These are phyloP conservation scores for Actenoides lindsayi DNA, from an alignment of 2,113 vertebrate genomes.

Conservation along the genomic window DNA sequence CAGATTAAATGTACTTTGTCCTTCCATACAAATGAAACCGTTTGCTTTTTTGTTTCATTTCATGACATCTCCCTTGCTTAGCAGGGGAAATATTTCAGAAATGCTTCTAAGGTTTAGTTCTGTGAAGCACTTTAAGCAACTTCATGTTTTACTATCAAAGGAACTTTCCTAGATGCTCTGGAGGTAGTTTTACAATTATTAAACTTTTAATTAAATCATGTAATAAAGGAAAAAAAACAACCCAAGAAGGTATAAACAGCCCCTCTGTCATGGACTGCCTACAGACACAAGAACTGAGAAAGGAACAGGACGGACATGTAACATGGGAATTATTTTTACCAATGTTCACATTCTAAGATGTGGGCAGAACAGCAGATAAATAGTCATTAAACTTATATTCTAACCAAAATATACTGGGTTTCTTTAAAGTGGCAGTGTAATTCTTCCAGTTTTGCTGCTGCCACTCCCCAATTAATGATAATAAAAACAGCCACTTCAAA, in stretches of 20 bases:
- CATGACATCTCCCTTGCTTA: background rate
- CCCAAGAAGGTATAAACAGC: background rate
- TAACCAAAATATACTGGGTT: background rate
- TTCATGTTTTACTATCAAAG: background rate
- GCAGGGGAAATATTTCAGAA: constrained; percentile 33
- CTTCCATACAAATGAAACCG: constrained; percentile 46
- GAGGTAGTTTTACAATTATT: constrained; percentile 15
- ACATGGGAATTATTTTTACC: background rate
- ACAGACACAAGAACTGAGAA: background rate
- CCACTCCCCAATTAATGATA: background rate
- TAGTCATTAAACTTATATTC: background rate
- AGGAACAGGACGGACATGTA: background rate
- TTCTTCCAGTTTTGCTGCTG: constrained; percentile 5
- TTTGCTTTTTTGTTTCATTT: constrained; percentile 51
- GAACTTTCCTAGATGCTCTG: background rate
- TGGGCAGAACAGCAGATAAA: constrained; percentile 2
- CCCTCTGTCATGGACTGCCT: background rate
- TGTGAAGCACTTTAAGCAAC: background rate
- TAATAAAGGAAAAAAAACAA: background rate
- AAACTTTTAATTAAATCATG: constrained; percentile 37
- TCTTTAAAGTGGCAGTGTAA: background rate
- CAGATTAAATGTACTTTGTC: constrained; percentile 26
- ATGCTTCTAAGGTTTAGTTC: background rate
- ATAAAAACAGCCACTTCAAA: constrained; percentile 15
- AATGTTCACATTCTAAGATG: background rate